Evolutionary conservation across 2,797 vertebrate genomes (phyloP).

Genomic region (Enteromius mattozi): DNA sequence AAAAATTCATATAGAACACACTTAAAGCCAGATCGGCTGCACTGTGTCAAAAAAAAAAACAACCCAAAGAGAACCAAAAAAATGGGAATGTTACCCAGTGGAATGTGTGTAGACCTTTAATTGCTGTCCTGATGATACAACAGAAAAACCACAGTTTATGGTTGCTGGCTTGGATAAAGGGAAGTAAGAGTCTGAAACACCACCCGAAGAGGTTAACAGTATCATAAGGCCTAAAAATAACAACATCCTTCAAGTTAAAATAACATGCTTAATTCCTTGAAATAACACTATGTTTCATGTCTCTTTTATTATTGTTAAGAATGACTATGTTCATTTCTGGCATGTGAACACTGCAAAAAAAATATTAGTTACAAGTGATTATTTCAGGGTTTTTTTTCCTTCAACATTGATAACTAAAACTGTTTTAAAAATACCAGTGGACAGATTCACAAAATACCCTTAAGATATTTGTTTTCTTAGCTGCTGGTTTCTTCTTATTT

Average conservation of each 20-base stretch:
- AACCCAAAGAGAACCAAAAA: neutral
- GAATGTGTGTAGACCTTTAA: constrained; percentile 42
- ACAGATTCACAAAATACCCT: neutral
- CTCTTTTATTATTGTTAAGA: constrained; percentile 7
- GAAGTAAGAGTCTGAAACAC: constrained; percentile 26
- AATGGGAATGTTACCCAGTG: constrained; percentile 42
- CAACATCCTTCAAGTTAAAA: neutral
- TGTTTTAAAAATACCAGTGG: neutral
- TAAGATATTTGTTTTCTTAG: neutral
- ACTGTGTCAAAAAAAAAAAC: constrained; percentile 1
- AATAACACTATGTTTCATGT: neutral
- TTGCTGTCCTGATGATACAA: constrained; percentile 42
- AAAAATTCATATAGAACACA: constrained; percentile 6
- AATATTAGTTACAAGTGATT: neutral
- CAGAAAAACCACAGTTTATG: constrained; percentile 48
- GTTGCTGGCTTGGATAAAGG: constrained; percentile 38
- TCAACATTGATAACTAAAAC: neutral
- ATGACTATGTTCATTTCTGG: neutral
- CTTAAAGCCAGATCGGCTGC: neutral
- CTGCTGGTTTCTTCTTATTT: neutral
- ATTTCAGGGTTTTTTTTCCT: neutral
- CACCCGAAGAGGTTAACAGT: neutral
- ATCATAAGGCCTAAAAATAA: constrained; percentile 9
- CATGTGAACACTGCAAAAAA: neutral
- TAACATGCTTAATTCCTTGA: neutral